These are phyloP conservation scores for Metalampra italica DNA, from an alignment of 2,888 invertebrate genomes.

Conservation along the genomic window DNA sequence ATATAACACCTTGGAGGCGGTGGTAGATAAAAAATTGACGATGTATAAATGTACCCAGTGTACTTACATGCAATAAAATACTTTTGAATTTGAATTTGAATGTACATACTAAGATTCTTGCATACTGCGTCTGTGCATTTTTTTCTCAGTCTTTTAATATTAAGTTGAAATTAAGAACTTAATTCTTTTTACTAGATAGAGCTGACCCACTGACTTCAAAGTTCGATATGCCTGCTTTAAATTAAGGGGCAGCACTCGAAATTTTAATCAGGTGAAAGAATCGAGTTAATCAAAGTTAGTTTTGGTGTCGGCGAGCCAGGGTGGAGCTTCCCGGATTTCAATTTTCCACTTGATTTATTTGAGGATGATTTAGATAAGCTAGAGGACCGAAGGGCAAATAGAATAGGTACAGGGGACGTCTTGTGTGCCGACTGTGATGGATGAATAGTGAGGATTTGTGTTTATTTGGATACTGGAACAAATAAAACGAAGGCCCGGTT, in stretches of 20 bases:
- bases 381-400: conserved; percentile 10
- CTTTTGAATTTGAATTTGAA: too few species aligned
- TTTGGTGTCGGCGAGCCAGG: conserved; percentile 27
- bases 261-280: conserved; percentile 46
- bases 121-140: too few species aligned
- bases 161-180: too few species aligned
- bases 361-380: conserved; percentile 51
- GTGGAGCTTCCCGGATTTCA: conserved; percentile 41
- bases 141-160: too few species aligned
- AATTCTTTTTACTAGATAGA: too few species aligned
- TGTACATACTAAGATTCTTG: too few species aligned
- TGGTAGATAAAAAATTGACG: too few species aligned
- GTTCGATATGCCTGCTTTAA: too few species aligned
- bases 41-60: too few species aligned
- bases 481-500: background rate
- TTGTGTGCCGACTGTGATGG: conserved; percentile 19
- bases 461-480: background rate
- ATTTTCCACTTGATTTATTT: conserved; percentile 70
- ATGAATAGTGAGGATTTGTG: conserved; percentile 8
- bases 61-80: too few species aligned
- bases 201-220: too few species aligned
- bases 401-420: conserved; percentile 11
- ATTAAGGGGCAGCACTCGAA: conserved; percentile 16
- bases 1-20: too few species aligned
- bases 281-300: conserved; percentile 55